Conservation (phyloP, 2,888 invertebrate genomes). For the Coremacera marginata region DNA sequence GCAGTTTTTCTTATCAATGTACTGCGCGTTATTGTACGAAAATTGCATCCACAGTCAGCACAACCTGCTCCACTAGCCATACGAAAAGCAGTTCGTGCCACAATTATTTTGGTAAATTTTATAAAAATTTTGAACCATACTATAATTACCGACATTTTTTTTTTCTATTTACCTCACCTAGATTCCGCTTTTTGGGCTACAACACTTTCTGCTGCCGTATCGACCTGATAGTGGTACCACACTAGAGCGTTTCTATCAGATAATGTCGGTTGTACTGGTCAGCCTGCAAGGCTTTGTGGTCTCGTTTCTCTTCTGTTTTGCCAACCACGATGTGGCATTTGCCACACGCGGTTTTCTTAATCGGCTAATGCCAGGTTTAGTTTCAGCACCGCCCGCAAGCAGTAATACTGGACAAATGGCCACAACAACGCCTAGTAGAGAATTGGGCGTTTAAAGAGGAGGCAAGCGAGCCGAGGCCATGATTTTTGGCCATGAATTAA, state of each 20-base stretch:
- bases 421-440: slow-evolving; percentile 68
- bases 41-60: slow-evolving; percentile 75
- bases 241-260: slow-evolving; percentile 75
- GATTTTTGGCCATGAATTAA: too few species aligned
- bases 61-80: slow-evolving; percentile 74
- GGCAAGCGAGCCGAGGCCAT: too few species aligned
- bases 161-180: slow-evolving; percentile 50
- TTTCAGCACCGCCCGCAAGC: slow-evolving; percentile 63
- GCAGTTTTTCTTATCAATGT: slow-evolving; percentile 78
- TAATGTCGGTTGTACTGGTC: slow-evolving; percentile 76
- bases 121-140: not conserved
- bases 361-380: slow-evolving; percentile 64
- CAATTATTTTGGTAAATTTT: slow-evolving; percentile 74
- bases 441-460: slow-evolving; percentile 64
- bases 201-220: slow-evolving; percentile 79
- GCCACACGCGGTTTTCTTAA: slow-evolving; percentile 70
- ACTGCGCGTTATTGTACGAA: slow-evolving; percentile 75
- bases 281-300: slow-evolving; percentile 82
- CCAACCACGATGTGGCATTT: slow-evolving; percentile 79
- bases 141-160: not conserved
- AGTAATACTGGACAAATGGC: slow-evolving; percentile 68
- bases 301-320: slow-evolving; percentile 80
- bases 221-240: slow-evolving; percentile 73
- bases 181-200: slow-evolving; percentile 82
- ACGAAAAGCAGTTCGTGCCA: slow-evolving; percentile 78